Base-by-base conservation (phyloP, 2,797 vertebrate species). In the Yasuhikotakia modesta region DNA sequence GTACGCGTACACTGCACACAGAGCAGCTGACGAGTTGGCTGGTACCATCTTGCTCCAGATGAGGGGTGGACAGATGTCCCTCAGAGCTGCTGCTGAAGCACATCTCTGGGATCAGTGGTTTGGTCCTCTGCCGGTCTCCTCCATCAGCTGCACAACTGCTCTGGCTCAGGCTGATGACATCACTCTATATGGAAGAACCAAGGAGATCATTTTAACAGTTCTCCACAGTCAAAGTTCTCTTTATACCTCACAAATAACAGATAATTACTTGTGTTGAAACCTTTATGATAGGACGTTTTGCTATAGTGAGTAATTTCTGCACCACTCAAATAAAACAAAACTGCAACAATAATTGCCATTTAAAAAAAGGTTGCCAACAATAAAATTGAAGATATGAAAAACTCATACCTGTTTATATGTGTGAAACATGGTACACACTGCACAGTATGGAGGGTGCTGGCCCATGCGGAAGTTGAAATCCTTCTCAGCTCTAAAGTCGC, bases 101-200 rank as follows among this genome's bases (percentile, higher is more conserved):
- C 96, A 99, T 97, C 88, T 99, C 97, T 6, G 97, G 97, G 89
- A 99, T 97, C 76, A 99, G 89, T 0, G 97, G 97, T 85, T 94
- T 96, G 78, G 95, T 96, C 93, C 94, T 94, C 79, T 94, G 93
- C 22, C 85, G 90, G 30, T 90, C 93, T 8, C 85, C 83, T 63
- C 74, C 27, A 27, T 17, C 16, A n/a, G 82, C 79, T 67, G 81
- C 43, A 81, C 81, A 60, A 82, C 78, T 74, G 32, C 78, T 93
- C 32, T 94, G 91, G 83, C 82, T 88, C 53, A 85, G 90, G 61
- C 81, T 84, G 74, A 84, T 91, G 72, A 94, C 92, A 72, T 97
- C 96, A 0, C 93, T 91, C 97, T 99, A n/a, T 13, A 61, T 5
- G 6, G n/a, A 67, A 71, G 1, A 19, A 27, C 22, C 0, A 4